A percentile compares a stretch with the other conserved stretches of the same genome.
These are phyloP conservation scores for Thamnaconus septentrionalis DNA, from an alignment of 2,113 vertebrate species.

Conservation along the genomic window DNA sequence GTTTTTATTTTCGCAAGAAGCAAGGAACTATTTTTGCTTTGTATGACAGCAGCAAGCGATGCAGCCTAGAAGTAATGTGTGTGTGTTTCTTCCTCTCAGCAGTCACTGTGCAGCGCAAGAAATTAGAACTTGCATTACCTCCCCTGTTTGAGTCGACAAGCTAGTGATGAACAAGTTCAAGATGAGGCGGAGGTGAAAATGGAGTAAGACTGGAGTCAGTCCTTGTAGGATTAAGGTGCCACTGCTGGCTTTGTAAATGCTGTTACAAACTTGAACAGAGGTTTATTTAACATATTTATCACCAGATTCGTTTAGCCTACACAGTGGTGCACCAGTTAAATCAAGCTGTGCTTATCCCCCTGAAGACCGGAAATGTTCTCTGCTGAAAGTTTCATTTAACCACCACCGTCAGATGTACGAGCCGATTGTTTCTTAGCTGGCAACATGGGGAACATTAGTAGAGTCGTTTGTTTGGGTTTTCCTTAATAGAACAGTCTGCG, in stretches of 20 bases:
- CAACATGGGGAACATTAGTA: conserved; percentile 83
- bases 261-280: conserved; percentile 44
- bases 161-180: conserved; percentile 3
- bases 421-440: conserved; percentile 86
- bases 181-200: conserved; percentile 14
- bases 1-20: conserved; percentile 50
- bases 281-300: conserved; percentile 89
- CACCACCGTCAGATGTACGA: conserved; percentile 75
- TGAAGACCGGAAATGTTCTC: conserved; percentile 84
- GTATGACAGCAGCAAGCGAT: conserved; percentile 63
- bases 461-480: conserved; percentile 83
- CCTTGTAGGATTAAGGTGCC: conserved; percentile 53
- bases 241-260: conserved; percentile 52
- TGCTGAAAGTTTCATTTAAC: conserved; percentile 92
- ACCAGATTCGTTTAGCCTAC: conserved; percentile 79
- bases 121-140: conserved; percentile 27
- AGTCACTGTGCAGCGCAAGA: background rate
- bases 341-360: conserved; percentile 85
- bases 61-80: conserved; percentile 72
- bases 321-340: conserved; percentile 78
- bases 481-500: conserved; percentile 93
- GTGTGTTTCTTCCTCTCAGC: conserved; percentile 29
- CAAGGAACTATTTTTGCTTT: conserved; percentile 66
- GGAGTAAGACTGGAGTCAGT: conserved; percentile 22
- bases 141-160: conserved; percentile 11